Percentiles rank a stretch among this genome's conserved stretches.
Evolutionary conservation across 1,140 invertebrate genomes (phyloP).

Genomic region (Cardiocondyla obscurior): DNA sequence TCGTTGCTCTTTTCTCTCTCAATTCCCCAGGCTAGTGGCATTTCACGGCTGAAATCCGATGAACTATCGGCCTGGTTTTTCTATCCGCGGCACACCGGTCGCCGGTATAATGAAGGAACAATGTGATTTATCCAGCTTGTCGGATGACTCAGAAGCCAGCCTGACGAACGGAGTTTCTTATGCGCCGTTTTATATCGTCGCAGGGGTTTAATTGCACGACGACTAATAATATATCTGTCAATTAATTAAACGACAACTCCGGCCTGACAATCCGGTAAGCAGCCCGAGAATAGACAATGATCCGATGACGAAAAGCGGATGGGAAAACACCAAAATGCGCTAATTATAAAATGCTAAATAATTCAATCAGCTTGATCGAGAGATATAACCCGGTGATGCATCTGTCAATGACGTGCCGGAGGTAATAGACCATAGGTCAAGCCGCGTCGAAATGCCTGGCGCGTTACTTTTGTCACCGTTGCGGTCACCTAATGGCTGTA

Average conservation of each 20-base stretch:
- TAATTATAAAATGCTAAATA: slow-evolving; percentile 6
- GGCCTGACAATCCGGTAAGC: not conserved
- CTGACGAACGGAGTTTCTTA: slow-evolving; percentile 2
- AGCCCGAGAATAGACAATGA: not conserved
- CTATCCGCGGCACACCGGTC: not conserved
- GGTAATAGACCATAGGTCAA: slow-evolving; percentile 28
- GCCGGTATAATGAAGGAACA: slow-evolving; percentile 6
- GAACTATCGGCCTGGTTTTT: slow-evolving; percentile 34
- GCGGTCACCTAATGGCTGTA: not conserved
- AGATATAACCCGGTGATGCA: not conserved
- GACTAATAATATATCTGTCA: not conserved
- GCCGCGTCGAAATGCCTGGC: not conserved
- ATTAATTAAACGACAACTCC: not conserved
- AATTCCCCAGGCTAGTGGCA: not conserved
- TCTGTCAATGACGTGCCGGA: slow-evolving; percentile 18
- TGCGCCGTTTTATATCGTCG: not conserved
- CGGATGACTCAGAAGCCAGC: slow-evolving; percentile 68
- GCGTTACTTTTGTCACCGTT: not conserved
- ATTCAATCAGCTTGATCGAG: not conserved
- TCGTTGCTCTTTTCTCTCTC: slow-evolving; percentile 10
- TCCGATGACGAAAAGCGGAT: not conserved
- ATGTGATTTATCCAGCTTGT: slow-evolving; percentile 60
- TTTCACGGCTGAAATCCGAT: slow-evolving; percentile 46
- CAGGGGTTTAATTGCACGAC: not conserved
- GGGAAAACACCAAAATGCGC: not conserved